These are phyloP conservation scores for Noctua pronuba DNA, from an alignment of 2,888 invertebrate genomes.

Conservation along the genomic window DNA sequence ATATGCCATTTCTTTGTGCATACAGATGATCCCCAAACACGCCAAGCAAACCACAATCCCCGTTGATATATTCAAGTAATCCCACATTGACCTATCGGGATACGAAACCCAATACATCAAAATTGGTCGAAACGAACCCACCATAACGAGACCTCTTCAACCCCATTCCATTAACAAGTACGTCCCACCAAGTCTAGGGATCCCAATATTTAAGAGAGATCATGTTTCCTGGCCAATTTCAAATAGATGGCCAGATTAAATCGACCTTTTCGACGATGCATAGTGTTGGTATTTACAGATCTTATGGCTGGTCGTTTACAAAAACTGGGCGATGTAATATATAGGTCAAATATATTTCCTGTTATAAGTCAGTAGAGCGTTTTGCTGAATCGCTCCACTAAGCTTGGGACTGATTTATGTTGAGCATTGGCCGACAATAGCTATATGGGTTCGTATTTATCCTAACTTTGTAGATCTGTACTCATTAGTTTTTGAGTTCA, in stretches of 20 bases:
- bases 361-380: slow-evolving; percentile 85
- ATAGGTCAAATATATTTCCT: slow-evolving; percentile 84
- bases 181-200: slow-evolving; percentile 27
- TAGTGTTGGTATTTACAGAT: slow-evolving; percentile 57
- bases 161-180: slow-evolving; percentile 61
- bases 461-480: slow-evolving; percentile 42
- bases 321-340: slow-evolving; percentile 73
- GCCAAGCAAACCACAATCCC: slow-evolving; percentile 59
- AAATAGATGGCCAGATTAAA: slow-evolving; percentile 69
- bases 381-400: slow-evolving; percentile 83
- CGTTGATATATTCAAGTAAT: slow-evolving; percentile 74
- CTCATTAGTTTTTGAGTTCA: slow-evolving; percentile 42
- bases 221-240: slow-evolving; percentile 69
- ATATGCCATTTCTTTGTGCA: background rate
- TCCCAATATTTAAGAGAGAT: slow-evolving; percentile 62
- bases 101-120: slow-evolving; percentile 76
- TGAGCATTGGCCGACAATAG: slow-evolving; percentile 68
- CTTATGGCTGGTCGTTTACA: slow-evolving; percentile 59
- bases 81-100: slow-evolving; percentile 72
- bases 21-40: slow-evolving; percentile 14
- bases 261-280: slow-evolving; percentile 60
- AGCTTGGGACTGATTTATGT: slow-evolving; percentile 83
- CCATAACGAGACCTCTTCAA: slow-evolving; percentile 63
- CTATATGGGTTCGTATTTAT: slow-evolving; percentile 73
- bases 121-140: slow-evolving; percentile 70